Evolutionary conservation across 92 coral and sea anemone species (phyloP).

Genomic region (Virgularia gustaviana): DNA sequence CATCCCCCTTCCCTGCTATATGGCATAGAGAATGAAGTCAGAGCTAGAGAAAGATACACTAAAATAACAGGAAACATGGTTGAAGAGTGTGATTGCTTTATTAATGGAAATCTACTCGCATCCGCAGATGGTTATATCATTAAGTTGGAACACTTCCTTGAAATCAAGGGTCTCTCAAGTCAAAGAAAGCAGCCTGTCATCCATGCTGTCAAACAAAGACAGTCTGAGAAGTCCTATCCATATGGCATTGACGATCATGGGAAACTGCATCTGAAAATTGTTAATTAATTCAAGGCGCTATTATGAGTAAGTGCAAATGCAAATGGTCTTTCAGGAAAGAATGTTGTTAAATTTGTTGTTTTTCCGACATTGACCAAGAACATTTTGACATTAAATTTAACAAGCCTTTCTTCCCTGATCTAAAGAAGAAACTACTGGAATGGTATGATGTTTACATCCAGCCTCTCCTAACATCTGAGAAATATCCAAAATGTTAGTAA

Average conservation of each 20-base stretch:
- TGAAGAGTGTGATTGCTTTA: background rate
- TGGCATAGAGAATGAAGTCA: background rate
- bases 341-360: background rate
- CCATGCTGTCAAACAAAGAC: background rate
- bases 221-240: background rate
- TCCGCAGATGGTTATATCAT: conserved; percentile 1
- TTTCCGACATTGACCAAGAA: background rate
- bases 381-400: background rate
- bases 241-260: background rate
- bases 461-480: conserved; percentile 11
- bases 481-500: background rate
- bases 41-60: background rate
- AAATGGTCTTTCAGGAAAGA: conserved; percentile 6
- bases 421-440: background rate
- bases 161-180: background rate
- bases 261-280: conserved; percentile 4
- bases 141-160: background rate
- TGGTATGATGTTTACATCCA: background rate
- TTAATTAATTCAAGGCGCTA: background rate
- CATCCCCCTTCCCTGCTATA: conserved; percentile 2
- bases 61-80: background rate
- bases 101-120: background rate
- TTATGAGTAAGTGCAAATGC: background rate
- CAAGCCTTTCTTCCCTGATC: background rate
- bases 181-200: background rate